phyloP scores from a whole-genome alignment of 2,888 invertebrate species.

The Timema cristinae region DNA sequence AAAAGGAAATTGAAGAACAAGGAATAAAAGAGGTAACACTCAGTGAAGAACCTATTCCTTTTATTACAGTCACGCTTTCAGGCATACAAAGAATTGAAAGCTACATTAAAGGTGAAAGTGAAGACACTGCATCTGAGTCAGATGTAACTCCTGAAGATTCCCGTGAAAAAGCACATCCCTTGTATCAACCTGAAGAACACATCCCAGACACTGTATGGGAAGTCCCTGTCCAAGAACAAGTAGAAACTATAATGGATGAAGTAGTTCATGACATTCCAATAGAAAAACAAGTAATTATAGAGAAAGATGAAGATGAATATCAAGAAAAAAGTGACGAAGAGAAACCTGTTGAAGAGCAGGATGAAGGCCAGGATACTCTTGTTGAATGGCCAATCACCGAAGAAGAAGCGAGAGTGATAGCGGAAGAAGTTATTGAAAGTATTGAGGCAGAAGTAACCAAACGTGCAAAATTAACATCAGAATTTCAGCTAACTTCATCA shows the following conservation, averaged over 20 bases:
- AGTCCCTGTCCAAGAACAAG: conserved; percentile 47
- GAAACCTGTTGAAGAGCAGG: conserved; percentile 31
- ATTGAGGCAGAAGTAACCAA: conserved; percentile 53
- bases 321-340: conserved; percentile 33
- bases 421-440: conserved; percentile 50
- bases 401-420: conserved; percentile 50
- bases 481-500: conserved; percentile 19
- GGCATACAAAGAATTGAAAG: conserved; percentile 42
- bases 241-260: conserved; percentile 40
- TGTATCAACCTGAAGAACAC: conserved; percentile 45
- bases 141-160: conserved; percentile 34
- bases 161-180: conserved; percentile 27
- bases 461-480: conserved; percentile 37
- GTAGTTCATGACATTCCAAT: conserved; percentile 41
- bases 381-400: conserved; percentile 40
- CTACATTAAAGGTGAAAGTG: conserved; percentile 31
- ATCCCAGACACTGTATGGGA: conserved; percentile 52
- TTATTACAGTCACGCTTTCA: conserved; percentile 46
- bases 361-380: too few species aligned
- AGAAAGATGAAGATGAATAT: conserved; percentile 46
- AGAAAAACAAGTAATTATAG: conserved; percentile 38
- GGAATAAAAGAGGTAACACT: conserved; percentile 38
- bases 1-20: too few species aligned
- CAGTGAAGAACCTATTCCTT: conserved; percentile 43
- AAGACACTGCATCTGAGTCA: conserved; percentile 33